phyloP scores from a whole-genome alignment of 2,888 invertebrate genomes.

The Copidosoma aretas region DNA sequence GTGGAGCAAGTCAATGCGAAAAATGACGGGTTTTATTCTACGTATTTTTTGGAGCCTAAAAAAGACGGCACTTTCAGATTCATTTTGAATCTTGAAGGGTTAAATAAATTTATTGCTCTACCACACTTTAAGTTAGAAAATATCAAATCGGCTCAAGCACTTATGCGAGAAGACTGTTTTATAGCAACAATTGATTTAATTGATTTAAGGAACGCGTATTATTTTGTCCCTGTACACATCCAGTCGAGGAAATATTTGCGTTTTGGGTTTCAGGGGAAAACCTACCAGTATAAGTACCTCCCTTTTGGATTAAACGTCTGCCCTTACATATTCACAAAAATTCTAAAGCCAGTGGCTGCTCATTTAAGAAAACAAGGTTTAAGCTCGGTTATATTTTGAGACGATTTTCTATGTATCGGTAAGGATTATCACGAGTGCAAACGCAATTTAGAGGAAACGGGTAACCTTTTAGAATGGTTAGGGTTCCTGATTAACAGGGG shows the following conservation, averaged over 20 bases:
- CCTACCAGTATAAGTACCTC: constrained; percentile 42
- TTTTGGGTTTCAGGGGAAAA: constrained; percentile 33
- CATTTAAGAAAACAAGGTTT: constrained; percentile 19
- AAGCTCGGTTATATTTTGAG: constrained; percentile 33
- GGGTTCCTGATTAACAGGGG: constrained; percentile 29
- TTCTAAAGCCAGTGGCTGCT: constrained; percentile 32
- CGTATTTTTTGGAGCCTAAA: neutral
- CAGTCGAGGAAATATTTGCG: constrained; percentile 40
- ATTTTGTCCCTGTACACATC: constrained; percentile 31
- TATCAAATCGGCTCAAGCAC: neutral
- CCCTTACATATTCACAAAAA: constrained; percentile 34
- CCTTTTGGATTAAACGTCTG: constrained; percentile 40
- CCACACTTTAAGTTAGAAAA: constrained; percentile 4
- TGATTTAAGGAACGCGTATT: constrained; percentile 16
- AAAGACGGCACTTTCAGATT: neutral
- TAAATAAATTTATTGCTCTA: neutral
- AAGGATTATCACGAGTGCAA: constrained; percentile 8
- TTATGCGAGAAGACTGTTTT: neutral
- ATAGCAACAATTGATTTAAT: neutral
- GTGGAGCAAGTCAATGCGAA: neutral
- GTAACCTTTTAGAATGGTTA: constrained; percentile 1
- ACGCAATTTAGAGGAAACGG: constrained; percentile 19
- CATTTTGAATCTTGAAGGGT: neutral
- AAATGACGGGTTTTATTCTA: neutral
- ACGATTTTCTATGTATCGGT: constrained; percentile 32